Conservation (phyloP, 1,140 invertebrate species). For the Drosophila ananassae region DNA sequence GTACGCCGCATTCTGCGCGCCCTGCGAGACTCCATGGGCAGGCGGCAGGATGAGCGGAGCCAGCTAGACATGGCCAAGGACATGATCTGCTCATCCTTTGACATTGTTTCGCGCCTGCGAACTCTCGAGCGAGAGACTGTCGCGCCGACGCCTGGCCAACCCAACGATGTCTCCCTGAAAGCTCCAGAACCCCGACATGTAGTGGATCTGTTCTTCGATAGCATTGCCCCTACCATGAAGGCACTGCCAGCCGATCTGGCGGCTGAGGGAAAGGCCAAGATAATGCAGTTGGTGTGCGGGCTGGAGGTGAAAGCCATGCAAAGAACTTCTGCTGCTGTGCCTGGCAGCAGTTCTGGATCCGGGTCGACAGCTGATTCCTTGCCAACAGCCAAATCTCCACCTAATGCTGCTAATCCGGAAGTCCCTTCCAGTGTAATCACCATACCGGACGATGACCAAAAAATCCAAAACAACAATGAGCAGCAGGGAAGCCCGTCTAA, state of each 20-base stretch:
- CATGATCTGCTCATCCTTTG: slow-evolving; percentile 70
- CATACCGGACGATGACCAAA: slow-evolving; percentile 13
- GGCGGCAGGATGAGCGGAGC: slow-evolving; percentile 46
- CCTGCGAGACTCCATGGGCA: slow-evolving; percentile 51
- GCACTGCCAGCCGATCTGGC: slow-evolving; percentile 62
- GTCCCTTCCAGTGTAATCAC: slow-evolving; percentile 26
- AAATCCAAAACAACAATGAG: slow-evolving; percentile 2
- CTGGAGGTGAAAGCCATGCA: slow-evolving; percentile 63
- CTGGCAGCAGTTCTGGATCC: background rate
- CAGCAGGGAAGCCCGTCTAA: background rate
- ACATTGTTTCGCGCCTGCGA: slow-evolving; percentile 61
- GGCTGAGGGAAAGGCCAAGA: slow-evolving; percentile 72
- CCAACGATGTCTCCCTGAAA: background rate
- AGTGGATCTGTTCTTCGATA: slow-evolving; percentile 75
- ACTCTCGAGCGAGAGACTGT: slow-evolving; percentile 36
- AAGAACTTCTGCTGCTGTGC: slow-evolving; percentile 9
- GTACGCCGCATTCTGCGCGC: slow-evolving; percentile 52
- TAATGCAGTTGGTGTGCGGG: slow-evolving; percentile 75
- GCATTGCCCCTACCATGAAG: slow-evolving; percentile 74
- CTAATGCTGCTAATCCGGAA: background rate
- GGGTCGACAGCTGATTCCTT: background rate
- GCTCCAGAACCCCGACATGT: slow-evolving; percentile 32
- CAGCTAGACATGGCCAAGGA: slow-evolving; percentile 67
- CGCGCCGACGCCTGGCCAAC: background rate
- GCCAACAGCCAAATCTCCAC: background rate